phyloP scores from a whole-genome alignment of 2,797 vertebrate genomes.

The Lithobates sylvaticus region DNA sequence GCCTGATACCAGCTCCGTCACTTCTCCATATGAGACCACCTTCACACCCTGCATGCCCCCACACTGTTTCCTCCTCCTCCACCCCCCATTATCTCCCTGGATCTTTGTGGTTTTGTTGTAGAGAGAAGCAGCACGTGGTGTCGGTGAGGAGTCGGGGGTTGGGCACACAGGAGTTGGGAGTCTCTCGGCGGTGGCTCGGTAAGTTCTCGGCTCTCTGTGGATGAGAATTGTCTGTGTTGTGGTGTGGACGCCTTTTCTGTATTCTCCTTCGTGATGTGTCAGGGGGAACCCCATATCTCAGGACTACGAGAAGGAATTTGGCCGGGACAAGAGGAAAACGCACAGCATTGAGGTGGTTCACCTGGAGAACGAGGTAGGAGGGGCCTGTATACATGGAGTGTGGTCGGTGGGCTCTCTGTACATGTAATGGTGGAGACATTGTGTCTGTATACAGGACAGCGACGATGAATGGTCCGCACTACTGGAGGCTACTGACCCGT shows the following conservation, averaged over 20 bases:
- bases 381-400: no score
- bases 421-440: no score
- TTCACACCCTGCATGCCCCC: no score
- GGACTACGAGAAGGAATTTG: slow-evolving; percentile 26
- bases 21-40: no score
- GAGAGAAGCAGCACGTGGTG: background rate
- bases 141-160: background rate
- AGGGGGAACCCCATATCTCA: slow-evolving; percentile 23
- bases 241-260: no score
- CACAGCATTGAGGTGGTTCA: slow-evolving; percentile 33
- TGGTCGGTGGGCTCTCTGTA: no score
- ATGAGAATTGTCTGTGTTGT: no score
- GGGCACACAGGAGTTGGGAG: no score
- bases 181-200: background rate
- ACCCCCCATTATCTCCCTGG: no score
- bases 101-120: background rate
- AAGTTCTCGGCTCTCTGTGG: background rate
- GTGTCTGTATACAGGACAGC: slow-evolving; percentile 38
- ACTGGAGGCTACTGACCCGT: slow-evolving; percentile 49
- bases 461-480: slow-evolving; percentile 55
- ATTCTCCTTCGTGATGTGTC: background rate
- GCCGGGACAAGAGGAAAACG: background rate
- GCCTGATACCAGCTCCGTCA: no score
- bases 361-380: slow-evolving; percentile 45
- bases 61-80: no score